Evolutionary conservation across 2,797 vertebrate genomes (phyloP).

Genomic region (Girardinus metallicus): DNA sequence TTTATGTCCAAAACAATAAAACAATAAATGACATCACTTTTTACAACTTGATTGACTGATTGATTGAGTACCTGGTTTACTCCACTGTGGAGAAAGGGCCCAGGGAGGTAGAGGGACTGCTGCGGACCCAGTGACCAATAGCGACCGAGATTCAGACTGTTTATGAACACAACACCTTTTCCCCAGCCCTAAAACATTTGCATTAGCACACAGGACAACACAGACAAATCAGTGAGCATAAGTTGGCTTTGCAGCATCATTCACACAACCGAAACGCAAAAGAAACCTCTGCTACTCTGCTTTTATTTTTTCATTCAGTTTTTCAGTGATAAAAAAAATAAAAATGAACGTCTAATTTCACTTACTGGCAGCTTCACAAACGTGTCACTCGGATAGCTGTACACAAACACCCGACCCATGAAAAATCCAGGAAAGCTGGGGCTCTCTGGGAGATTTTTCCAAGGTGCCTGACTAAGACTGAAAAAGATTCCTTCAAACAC

Average conservation of each 20-base stretch:
- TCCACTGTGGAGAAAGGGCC: conserved; percentile 87
- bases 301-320: background rate
- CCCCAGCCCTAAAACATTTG: conserved; percentile 86
- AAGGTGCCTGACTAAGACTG: conserved; percentile 81
- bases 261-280: background rate
- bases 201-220: background rate
- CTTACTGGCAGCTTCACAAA: conserved; percentile 91
- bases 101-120: conserved; percentile 91
- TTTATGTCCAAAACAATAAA: background rate
- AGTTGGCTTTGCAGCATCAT: background rate
- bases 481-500: conserved; percentile 34
- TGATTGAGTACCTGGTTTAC: conserved; percentile 86
- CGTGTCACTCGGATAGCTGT: conserved; percentile 87
- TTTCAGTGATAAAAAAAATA: too few species aligned
- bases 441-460: conserved; percentile 80
- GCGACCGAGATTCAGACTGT: conserved; percentile 90
- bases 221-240: background rate
- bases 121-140: conserved; percentile 96
- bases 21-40: background rate
- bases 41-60: background rate
- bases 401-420: conserved; percentile 84
- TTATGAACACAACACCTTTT: conserved; percentile 93
- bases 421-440: conserved; percentile 89
- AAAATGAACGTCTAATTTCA: conserved; percentile 5
- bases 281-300: background rate